These are phyloP conservation scores for Brachyhypopomus occidentalis DNA, from an alignment of 2,113 vertebrate species.

Conservation along the genomic window DNA sequence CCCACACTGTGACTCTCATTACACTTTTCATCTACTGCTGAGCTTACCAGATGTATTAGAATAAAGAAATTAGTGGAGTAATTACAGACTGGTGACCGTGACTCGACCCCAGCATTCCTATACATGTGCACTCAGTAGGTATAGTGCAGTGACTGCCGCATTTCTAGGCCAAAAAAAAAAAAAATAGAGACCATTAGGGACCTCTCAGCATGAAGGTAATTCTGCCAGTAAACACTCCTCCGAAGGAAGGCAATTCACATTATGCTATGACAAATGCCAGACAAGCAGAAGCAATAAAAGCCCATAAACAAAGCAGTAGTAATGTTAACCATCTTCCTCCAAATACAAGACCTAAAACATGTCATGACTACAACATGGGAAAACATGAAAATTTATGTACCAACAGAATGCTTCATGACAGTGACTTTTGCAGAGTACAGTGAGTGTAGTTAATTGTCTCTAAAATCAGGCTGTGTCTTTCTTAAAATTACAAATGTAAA, in stretches of 20 bases:
- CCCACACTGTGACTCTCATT: conserved; percentile 38
- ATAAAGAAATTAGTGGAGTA: conserved; percentile 41
- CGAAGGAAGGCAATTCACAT: neutral
- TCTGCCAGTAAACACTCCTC: neutral
- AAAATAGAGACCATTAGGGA: neutral
- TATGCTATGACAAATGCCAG: neutral
- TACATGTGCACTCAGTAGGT: neutral
- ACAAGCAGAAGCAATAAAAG: neutral
- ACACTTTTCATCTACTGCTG: conserved; percentile 26
- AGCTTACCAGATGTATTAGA: conserved; percentile 23
- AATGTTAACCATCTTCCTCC: neutral
- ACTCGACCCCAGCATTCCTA: neutral
- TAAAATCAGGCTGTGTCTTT: neutral
- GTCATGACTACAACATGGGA: too few relatives aligned
- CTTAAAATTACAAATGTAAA: neutral
- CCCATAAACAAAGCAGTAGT: neutral
- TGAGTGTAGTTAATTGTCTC: neutral
- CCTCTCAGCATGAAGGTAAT: neutral
- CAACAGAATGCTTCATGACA: neutral
- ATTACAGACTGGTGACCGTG: conserved; percentile 1
- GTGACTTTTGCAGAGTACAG: neutral
- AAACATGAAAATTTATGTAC: too few relatives aligned
- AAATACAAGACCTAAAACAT: neutral
- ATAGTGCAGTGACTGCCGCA: neutral
- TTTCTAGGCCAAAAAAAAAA: neutral